A percentile compares a stretch with the other conserved stretches of the same genome.
Evolutionary conservation across 2,888 invertebrate genomes (phyloP).

Genomic region (Tachystola acroxantha): DNA sequence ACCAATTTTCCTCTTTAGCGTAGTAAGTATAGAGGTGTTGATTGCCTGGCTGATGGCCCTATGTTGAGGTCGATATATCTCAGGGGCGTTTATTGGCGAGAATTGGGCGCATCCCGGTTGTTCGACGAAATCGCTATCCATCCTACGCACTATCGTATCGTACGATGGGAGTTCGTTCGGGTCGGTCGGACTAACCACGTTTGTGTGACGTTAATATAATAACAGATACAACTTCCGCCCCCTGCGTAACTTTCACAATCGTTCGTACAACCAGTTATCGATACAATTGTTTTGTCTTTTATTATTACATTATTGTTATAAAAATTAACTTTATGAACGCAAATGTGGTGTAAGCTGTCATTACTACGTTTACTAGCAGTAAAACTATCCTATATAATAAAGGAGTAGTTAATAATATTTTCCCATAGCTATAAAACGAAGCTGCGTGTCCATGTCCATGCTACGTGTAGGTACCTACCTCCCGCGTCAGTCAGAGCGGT

Average conservation of each 20-base stretch:
- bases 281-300: conserved; percentile 5
- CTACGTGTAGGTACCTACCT: too few species aligned
- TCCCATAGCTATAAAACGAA: conserved; percentile 5
- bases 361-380: conserved; percentile 11
- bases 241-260: conserved; percentile 13
- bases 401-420: conserved; percentile 9
- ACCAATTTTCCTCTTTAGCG: conserved; percentile 50
- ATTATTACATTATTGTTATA: neutral
- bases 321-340: conserved; percentile 8
- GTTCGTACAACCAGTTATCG: conserved; percentile 8
- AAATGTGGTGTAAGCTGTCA: conserved; percentile 8
- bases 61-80: conserved; percentile 57
- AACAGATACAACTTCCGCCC: conserved; percentile 45
- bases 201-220: conserved; percentile 49
- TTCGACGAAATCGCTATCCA: conserved; percentile 70
- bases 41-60: conserved; percentile 40
- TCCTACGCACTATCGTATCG: conserved; percentile 58
- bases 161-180: conserved; percentile 59
- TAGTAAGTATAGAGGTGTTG: conserved; percentile 45
- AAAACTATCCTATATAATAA: conserved; percentile 18
- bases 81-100: conserved; percentile 72
- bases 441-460: conserved; percentile 1
- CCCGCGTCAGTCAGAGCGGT: conserved; percentile 13
- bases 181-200: conserved; percentile 47
- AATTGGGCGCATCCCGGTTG: conserved; percentile 77